These are phyloP conservation scores for Artibeus lituratus DNA, from an alignment of 2,797 vertebrate species.

Conservation along the genomic window DNA sequence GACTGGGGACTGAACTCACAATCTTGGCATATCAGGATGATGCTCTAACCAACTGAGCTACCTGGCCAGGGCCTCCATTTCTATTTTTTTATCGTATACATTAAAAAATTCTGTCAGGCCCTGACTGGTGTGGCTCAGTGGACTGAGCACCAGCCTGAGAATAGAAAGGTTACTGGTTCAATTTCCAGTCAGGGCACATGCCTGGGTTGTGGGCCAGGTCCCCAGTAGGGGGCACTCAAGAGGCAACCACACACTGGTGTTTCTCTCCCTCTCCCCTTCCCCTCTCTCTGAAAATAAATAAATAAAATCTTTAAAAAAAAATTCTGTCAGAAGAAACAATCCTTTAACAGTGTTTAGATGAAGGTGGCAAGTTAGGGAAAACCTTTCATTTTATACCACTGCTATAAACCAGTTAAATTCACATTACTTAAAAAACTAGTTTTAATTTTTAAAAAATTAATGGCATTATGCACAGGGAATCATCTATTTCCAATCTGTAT, in stretches of 20 bases:
- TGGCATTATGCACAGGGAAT: background rate
- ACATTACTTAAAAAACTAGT: slow-evolving; percentile 36
- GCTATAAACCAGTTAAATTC: background rate
- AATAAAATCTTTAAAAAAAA: too few species aligned
- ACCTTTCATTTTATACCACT: slow-evolving; percentile 42
- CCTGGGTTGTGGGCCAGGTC: too few species aligned
- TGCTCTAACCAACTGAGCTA: background rate
- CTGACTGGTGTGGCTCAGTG: too few species aligned
- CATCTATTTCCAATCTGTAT: background rate
- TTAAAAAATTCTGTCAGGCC: background rate
- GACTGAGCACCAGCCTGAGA: too few species aligned
- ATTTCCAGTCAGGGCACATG: too few species aligned
- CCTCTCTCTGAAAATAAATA: too few species aligned
- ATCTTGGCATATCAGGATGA: background rate
- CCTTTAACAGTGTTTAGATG: background rate
- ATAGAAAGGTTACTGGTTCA: too few species aligned
- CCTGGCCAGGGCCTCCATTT: background rate
- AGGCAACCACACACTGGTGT: too few species aligned
- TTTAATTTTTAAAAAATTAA: background rate
- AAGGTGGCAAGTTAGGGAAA: background rate
- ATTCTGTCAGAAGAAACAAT: background rate
- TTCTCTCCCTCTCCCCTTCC: too few species aligned
- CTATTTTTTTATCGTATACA: background rate
- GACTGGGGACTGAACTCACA: background rate
- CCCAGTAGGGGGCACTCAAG: too few species aligned